Percentiles rank a stretch among this genome's conserved stretches.
Conservation (phyloP, 2,888 invertebrate genomes). For the Caradrina clavipalpis region DNA sequence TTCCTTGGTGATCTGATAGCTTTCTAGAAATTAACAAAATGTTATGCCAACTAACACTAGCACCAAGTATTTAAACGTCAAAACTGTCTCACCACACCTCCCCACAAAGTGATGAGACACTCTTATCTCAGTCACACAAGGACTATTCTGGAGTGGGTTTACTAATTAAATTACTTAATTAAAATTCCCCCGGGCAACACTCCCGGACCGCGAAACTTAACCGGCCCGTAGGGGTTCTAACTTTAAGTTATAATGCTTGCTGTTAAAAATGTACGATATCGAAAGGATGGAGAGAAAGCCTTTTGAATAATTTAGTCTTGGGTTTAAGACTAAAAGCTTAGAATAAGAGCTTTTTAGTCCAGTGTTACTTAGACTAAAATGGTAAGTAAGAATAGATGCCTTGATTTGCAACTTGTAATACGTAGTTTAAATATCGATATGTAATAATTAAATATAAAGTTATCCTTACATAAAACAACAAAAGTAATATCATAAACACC, state of each 20-base stretch:
- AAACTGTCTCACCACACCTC: not conserved
- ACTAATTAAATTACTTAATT: conserved; percentile 69
- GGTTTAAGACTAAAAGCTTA: not conserved
- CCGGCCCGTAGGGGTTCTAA: conserved; percentile 27
- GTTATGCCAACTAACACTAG: no score
- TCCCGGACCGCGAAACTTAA: conserved; percentile 45
- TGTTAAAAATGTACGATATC: conserved; percentile 49
- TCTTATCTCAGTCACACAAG: conserved; percentile 50
- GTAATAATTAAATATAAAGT: no score
- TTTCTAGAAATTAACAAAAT: no score
- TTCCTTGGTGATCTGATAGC: no score
- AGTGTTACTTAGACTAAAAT: no score
- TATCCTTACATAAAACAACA: no score
- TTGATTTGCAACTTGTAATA: no score
- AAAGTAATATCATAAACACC: no score
- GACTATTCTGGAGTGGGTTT: conserved; percentile 34
- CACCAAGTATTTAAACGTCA: not conserved
- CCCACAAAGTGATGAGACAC: conserved; percentile 1
- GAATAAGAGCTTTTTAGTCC: no score
- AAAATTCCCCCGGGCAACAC: conserved; percentile 62
- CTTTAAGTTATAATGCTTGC: conserved; percentile 53
- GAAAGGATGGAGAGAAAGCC: not conserved
- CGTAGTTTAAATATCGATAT: no score
- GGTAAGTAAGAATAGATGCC: no score
- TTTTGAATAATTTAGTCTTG: conserved; percentile 8